A percentile compares a stretch with the other conserved stretches of the same genome.
Conservation (phyloP, 2,797 vertebrate genomes). For the Enteromius fasciolatus region DNA sequence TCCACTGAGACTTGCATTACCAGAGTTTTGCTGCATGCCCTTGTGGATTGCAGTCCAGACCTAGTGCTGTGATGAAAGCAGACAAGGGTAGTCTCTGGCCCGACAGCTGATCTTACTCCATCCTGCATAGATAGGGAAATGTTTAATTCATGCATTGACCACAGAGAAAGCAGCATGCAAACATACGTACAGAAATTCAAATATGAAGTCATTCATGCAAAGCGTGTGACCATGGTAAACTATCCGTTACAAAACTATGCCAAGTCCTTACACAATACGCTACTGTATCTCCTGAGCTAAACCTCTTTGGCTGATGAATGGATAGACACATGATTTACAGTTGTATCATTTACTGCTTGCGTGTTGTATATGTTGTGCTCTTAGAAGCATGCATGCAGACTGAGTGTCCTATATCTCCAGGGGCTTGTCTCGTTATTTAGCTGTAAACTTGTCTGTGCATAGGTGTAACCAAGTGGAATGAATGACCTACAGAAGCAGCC, state of each 20-base stretch:
- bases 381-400: conserved; percentile 3
- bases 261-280: not conserved
- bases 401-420: conserved; percentile 36
- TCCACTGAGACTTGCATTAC: not conserved
- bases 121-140: not conserved
- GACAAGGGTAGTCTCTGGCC: conserved; percentile 6
- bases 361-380: not conserved
- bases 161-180: not conserved
- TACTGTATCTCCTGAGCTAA: not conserved
- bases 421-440: conserved; percentile 23
- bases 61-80: not conserved
- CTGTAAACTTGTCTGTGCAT: conserved; percentile 5
- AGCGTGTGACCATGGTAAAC: not conserved
- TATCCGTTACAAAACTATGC: not conserved
- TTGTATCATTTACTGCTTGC: not conserved
- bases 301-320: not conserved
- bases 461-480: conserved; percentile 51
- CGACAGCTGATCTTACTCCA: not conserved
- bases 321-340: not conserved
- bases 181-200: not conserved
- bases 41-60: not conserved
- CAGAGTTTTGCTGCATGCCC: not conserved
- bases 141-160: not conserved
- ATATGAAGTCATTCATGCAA: conserved; percentile 18
- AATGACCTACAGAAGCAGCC: conserved; percentile 50